Conservation (phyloP, 1,140 invertebrate genomes). For the Drosophila sturtevanti region DNA sequence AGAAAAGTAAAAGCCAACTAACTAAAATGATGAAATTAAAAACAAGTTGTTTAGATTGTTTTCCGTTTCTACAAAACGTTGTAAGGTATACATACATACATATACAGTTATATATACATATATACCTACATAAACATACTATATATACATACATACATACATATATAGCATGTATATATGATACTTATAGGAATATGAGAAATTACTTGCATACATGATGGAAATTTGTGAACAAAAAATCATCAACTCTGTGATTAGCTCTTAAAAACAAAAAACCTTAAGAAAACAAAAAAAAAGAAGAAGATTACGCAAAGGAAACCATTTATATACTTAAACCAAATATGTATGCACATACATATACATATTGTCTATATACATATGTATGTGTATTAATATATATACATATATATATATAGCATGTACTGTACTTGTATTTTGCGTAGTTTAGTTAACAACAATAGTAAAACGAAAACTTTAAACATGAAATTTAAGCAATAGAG, state of each 20-base stretch:
- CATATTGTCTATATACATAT: conserved; percentile 42
- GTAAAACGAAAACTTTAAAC: conserved; percentile 16
- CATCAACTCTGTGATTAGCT: conserved; percentile 82
- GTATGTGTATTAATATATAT: conserved; percentile 39
- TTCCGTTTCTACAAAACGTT: conserved; percentile 50
- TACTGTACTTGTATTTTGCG: conserved; percentile 14
- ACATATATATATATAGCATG: conserved; percentile 1
- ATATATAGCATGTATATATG: conserved; percentile 18
- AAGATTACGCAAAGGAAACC: conserved; percentile 1
- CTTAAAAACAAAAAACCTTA: conserved; percentile 78
- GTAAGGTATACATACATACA: conserved; percentile 39
- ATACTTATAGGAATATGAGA: conserved; percentile 54
- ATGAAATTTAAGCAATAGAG: conserved; percentile 16
- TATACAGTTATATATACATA: conserved; percentile 39
- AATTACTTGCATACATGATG: conserved; percentile 62
- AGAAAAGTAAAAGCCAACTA: not conserved
- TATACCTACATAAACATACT: conserved; percentile 19
- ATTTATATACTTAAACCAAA: conserved; percentile 5
- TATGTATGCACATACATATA: conserved; percentile 22
- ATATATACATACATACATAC: conserved; percentile 21
- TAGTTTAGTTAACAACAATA: conserved; percentile 17
- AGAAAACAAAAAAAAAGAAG: conserved; percentile 21
- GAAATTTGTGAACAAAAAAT: conserved; percentile 78
- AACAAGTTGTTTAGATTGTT: conserved; percentile 62
- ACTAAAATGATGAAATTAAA: conserved; percentile 16